These are phyloP conservation scores for Anorthoa munda DNA, from an alignment of 2,888 invertebrate genomes.

Conservation along the genomic window DNA sequence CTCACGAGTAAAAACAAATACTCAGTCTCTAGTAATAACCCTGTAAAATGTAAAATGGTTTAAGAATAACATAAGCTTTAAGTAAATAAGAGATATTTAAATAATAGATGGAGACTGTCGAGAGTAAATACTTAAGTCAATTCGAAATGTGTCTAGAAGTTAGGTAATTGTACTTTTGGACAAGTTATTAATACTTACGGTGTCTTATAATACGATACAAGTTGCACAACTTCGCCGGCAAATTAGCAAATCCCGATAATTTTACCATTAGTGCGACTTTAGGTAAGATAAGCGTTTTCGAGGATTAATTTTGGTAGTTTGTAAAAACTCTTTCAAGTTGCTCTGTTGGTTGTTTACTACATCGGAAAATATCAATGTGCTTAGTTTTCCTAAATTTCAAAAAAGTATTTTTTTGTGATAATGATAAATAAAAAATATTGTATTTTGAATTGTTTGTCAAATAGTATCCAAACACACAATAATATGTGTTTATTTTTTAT, in stretches of 20 bases:
- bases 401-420: background rate
- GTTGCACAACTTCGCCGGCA: background rate
- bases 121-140: too few relatives aligned
- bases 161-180: background rate
- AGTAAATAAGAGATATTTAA: constrained; percentile 19
- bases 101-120: background rate
- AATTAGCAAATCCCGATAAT: background rate
- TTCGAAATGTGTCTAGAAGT: constrained; percentile 1
- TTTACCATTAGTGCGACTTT: background rate
- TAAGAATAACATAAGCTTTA: constrained; percentile 44
- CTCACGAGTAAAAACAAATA: background rate
- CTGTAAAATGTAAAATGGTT: constrained; percentile 18
- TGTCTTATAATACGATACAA: background rate
- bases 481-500: constrained; percentile 23
- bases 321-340: background rate
- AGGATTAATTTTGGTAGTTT: background rate
- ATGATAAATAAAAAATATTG: background rate
- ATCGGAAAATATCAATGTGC: background rate
- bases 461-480: background rate
- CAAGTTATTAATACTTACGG: background rate
- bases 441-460: constrained; percentile 5
- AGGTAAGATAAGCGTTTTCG: background rate
- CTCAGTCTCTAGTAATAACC: constrained; percentile 22
- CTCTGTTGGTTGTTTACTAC: background rate
- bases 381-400: background rate